phyloP scores from a whole-genome alignment of 2,797 vertebrate genomes.

The Urocyon cinereoargenteus region DNA sequence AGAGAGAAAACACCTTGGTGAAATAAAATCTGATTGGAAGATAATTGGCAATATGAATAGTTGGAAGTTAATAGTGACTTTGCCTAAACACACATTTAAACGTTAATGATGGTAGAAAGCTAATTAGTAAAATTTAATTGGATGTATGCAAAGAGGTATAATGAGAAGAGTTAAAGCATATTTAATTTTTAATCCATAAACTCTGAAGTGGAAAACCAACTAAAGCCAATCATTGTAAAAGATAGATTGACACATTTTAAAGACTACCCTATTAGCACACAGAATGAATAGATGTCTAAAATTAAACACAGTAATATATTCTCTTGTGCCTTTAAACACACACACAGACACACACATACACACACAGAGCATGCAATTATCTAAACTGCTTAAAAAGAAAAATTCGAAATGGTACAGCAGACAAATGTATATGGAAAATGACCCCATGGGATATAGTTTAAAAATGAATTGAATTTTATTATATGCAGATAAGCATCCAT shows the following conservation, averaged over 20 bases:
- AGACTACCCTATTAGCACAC: conserved; percentile 19
- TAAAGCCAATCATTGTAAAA: conserved; percentile 71
- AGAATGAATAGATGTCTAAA: conserved; percentile 58
- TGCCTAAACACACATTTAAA: conserved; percentile 79
- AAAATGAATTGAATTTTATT: conserved; percentile 55
- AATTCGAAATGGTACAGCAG: conserved; percentile 1
- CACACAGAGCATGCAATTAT: conserved; percentile 47
- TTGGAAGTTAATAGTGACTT: conserved; percentile 71
- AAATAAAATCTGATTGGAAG: conserved; percentile 66
- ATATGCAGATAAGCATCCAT: conserved; percentile 42
- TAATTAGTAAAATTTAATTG: conserved; percentile 82
- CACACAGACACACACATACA: background rate
- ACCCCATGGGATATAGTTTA: background rate
- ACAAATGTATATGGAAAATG: conserved; percentile 47
- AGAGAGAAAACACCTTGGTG: background rate
- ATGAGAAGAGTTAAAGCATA: conserved; percentile 76
- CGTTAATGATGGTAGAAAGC: conserved; percentile 74
- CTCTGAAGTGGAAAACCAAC: conserved; percentile 62
- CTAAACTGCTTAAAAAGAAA: conserved; percentile 49
- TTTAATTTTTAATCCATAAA: conserved; percentile 75
- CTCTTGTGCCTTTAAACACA: conserved; percentile 31
- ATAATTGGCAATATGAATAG: conserved; percentile 75
- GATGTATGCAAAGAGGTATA: conserved; percentile 70
- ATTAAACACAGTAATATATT: conserved; percentile 57
- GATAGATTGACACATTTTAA: conserved; percentile 69